These are phyloP conservation scores for Anableps anableps DNA, from an alignment of 2,797 vertebrate species.

Conservation along the genomic window DNA sequence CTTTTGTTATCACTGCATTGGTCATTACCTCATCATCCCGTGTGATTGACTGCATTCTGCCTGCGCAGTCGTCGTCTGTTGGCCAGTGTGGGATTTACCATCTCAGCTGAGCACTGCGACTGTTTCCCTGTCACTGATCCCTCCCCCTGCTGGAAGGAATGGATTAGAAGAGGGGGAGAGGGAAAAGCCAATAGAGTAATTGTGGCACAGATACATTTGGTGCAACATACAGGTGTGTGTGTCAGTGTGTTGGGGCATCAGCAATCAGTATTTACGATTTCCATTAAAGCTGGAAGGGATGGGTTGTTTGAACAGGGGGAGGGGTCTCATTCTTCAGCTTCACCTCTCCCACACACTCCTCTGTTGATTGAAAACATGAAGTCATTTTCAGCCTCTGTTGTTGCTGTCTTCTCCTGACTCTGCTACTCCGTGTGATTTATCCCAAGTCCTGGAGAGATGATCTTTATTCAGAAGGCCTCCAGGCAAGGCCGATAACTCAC, in stretches of 20 bases:
- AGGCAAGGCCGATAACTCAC: slow-evolving; percentile 60
- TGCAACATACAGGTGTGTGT: slow-evolving; percentile 11
- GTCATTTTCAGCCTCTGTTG: slow-evolving; percentile 24
- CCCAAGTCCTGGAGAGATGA: slow-evolving; percentile 47
- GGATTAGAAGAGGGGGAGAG: not conserved
- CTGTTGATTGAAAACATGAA: slow-evolving; percentile 12
- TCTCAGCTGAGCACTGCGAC: slow-evolving; percentile 5
- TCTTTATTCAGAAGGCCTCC: slow-evolving; percentile 72
- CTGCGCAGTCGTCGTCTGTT: slow-evolving; percentile 1
- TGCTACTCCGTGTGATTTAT: slow-evolving; percentile 65
- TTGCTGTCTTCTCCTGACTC: not conserved
- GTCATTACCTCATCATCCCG: slow-evolving; percentile 48
- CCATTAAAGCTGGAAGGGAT: slow-evolving; percentile 17
- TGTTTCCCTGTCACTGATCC: slow-evolving; percentile 17
- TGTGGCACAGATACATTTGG: slow-evolving; percentile 29
- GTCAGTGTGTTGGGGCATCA: not conserved
- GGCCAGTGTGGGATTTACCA: slow-evolving; percentile 35
- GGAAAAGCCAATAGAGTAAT: not conserved
- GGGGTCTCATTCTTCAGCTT: not conserved
- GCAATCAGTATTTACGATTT: slow-evolving; percentile 44
- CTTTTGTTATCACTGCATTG: slow-evolving; percentile 36
- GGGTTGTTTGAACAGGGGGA: slow-evolving; percentile 33
- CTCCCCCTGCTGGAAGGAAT: slow-evolving; percentile 12
- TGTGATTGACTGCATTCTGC: slow-evolving; percentile 5
- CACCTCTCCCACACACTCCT: not conserved